A percentile compares a stretch with the other conserved stretches of the same genome.
phyloP scores from a whole-genome alignment of 2,113 vertebrate genomes.

The Tapirus terrestris region DNA sequence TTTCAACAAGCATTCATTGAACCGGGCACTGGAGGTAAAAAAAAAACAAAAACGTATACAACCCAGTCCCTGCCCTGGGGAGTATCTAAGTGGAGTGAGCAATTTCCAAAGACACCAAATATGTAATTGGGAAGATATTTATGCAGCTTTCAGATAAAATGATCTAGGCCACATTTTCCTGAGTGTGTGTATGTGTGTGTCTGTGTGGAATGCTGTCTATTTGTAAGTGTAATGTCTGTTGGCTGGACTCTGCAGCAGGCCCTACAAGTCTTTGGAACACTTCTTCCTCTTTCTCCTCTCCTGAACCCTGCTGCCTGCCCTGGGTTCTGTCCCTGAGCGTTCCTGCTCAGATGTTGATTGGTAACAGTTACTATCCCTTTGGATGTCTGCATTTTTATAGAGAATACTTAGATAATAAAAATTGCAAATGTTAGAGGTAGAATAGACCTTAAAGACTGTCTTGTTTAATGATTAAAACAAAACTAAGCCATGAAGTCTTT shows the following conservation, averaged over 20 bases:
- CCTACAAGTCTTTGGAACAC: background rate
- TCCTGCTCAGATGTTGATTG: background rate
- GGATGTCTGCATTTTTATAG: background rate
- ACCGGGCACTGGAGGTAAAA: background rate
- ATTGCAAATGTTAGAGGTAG: background rate
- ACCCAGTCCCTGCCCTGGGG: background rate
- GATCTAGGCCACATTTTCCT: background rate
- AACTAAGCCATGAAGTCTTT: background rate
- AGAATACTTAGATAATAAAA: background rate
- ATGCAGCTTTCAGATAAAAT: background rate
- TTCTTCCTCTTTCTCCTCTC: rapidly evolving
- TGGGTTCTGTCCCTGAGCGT: background rate
- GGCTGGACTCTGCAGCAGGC: background rate
- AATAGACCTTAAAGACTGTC: background rate
- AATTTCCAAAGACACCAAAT: background rate
- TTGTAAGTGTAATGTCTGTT: background rate
- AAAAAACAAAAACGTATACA: background rate
- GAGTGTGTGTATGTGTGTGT: background rate
- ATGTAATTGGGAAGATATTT: background rate
- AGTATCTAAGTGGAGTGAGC: background rate
- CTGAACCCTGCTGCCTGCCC: background rate
- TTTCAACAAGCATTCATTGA: background rate
- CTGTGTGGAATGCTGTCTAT: background rate
- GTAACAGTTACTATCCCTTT: background rate
- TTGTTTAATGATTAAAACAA: background rate